Evolutionary conservation across 2,797 vertebrate genomes (phyloP).

Genomic region (Sebastiscus albofasciatus): DNA sequence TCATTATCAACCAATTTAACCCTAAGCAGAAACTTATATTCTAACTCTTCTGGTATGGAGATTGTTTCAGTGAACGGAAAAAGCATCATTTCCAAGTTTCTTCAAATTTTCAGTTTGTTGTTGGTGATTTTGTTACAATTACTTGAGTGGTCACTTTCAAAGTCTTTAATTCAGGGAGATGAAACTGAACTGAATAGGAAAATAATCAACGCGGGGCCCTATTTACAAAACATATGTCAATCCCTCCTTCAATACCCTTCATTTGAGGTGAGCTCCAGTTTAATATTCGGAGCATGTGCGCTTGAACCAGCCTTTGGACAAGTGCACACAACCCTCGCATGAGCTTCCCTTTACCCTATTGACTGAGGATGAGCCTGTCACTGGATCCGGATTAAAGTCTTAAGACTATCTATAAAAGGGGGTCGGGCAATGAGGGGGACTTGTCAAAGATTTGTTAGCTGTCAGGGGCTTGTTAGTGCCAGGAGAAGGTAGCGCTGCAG

Average conservation of each 20-base stretch:
- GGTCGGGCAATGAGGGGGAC: slow-evolving; percentile 59
- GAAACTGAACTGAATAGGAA: background rate
- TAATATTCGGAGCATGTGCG: slow-evolving; percentile 78
- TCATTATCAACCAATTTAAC: background rate
- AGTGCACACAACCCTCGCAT: slow-evolving; percentile 72
- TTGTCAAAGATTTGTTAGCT: slow-evolving; percentile 83
- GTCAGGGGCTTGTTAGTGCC: slow-evolving; percentile 69
- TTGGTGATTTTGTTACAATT: background rate
- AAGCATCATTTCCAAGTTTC: background rate
- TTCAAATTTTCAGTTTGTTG: too few relatives aligned
- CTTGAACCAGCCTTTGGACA: slow-evolving; percentile 76
- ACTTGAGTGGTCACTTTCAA: background rate
- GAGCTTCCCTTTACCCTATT: slow-evolving; percentile 85
- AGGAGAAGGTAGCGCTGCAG: slow-evolving; percentile 60
- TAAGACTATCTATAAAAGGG: slow-evolving; percentile 85
- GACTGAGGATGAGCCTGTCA: slow-evolving; percentile 86
- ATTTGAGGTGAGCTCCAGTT: slow-evolving; percentile 73
- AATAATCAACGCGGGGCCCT: background rate
- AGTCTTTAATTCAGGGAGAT: background rate
- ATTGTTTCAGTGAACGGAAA: background rate
- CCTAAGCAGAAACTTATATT: background rate
- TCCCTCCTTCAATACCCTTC: slow-evolving; percentile 58
- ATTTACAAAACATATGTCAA: slow-evolving; percentile 41
- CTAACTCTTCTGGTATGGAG: background rate
- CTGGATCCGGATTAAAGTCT: slow-evolving; percentile 86